Percentiles rank a stretch among this genome's conserved stretches.
Conservation (phyloP, 1,140 invertebrate species). For the Drosophila paulistorum region DNA sequence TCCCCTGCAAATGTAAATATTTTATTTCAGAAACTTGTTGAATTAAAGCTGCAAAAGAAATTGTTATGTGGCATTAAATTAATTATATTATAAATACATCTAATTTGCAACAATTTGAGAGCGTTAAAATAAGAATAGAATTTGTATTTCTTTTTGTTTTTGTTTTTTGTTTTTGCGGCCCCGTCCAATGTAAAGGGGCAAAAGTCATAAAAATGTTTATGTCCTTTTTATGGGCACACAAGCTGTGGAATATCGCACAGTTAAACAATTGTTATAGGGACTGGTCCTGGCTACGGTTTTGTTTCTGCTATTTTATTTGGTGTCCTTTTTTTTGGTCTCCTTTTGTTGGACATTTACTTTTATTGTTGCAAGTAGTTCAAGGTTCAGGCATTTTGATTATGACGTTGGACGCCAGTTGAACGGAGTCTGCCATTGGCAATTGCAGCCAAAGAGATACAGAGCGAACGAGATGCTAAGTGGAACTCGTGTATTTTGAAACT, state of each 20-base stretch:
- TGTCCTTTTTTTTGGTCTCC: constrained; percentile 12
- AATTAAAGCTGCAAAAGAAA: constrained; percentile 10
- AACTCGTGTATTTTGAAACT: constrained; percentile 30
- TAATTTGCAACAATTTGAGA: constrained; percentile 61
- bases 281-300: constrained; percentile 41
- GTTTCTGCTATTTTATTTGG: constrained; percentile 13
- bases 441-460: constrained; percentile 31
- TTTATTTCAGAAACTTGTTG: constrained; percentile 40
- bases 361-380: constrained; percentile 60
- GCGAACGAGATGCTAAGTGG: constrained; percentile 43
- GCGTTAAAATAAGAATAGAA: constrained; percentile 31
- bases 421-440: constrained; percentile 42
- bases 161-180: background rate
- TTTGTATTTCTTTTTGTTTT: background rate
- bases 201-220: constrained; percentile 62
- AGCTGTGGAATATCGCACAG: constrained; percentile 61
- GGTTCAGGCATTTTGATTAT: constrained; percentile 60
- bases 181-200: constrained; percentile 37
- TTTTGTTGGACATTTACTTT: constrained; percentile 51
- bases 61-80: constrained; percentile 39
- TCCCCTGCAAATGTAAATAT: constrained; percentile 21
- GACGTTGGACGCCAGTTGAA: constrained; percentile 37
- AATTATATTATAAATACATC: constrained; percentile 55
- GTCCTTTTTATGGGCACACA: constrained; percentile 58
- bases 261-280: constrained; percentile 56